A percentile compares a stretch with the other conserved stretches of the same genome.
These are phyloP conservation scores for Caenorhabditis japonica DNA, from an alignment of 2,888 invertebrate species.

Conservation along the genomic window DNA sequence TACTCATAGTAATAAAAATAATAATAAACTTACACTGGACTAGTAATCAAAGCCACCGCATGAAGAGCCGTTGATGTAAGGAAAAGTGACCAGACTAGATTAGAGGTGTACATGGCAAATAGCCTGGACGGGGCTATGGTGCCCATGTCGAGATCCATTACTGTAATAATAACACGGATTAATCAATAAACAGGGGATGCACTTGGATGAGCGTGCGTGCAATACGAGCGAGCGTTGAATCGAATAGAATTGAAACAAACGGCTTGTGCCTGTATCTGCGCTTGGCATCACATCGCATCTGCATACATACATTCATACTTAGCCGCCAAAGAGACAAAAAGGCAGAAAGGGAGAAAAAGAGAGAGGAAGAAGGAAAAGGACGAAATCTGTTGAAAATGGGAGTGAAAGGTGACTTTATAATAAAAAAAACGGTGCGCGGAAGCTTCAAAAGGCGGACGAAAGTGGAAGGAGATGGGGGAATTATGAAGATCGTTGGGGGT, in stretches of 20 bases:
- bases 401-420: no score
- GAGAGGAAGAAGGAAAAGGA: conserved; percentile 12
- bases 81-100: conserved; percentile 74
- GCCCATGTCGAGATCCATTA: conserved; percentile 49
- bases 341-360: conserved; percentile 14
- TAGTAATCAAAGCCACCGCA: conserved; percentile 74
- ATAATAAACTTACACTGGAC: conserved; percentile 68
- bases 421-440: no score
- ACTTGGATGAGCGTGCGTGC: neutral
- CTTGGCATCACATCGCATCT: conserved; percentile 13
- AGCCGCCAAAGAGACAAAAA: conserved; percentile 18
- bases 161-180: no score
- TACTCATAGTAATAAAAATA: neutral
- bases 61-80: conserved; percentile 75
- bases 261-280: conserved; percentile 25
- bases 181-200: no score
- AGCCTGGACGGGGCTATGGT: conserved; percentile 57
- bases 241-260: no score
- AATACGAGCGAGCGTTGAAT: neutral
- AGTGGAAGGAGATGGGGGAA: conserved; percentile 7
- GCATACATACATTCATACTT: conserved; percentile 45
- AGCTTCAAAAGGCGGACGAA: no score
- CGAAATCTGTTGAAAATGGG: conserved; percentile 17
- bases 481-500: neutral
- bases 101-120: conserved; percentile 70